A percentile compares a stretch with the other conserved stretches of the same genome.
Conservation (phyloP, 2,797 vertebrate genomes). For the Sibirionetta formosa region DNA sequence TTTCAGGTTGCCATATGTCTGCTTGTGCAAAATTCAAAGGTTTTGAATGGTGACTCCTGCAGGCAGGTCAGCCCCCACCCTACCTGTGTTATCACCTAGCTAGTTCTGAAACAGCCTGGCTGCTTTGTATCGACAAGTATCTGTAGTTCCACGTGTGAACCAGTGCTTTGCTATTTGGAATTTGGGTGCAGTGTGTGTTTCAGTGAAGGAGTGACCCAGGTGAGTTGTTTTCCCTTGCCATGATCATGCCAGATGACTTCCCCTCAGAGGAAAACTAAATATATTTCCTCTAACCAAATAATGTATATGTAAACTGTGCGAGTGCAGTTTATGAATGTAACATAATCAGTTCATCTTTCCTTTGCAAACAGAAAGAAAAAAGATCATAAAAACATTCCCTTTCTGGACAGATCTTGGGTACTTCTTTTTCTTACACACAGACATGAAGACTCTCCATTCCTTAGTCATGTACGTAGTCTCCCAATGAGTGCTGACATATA, state of each 20-base stretch:
- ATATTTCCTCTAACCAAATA: not conserved
- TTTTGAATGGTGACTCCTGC: not conserved
- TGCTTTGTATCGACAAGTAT: not conserved
- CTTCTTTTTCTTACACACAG: not conserved
- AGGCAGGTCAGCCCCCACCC: not conserved
- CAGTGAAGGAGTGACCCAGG: not conserved
- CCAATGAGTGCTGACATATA: not conserved
- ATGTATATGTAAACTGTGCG: too few relatives aligned
- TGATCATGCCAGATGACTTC: not conserved
- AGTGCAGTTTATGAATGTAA: not conserved
- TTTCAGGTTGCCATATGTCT: constrained; percentile 38
- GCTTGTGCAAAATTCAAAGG: not conserved
- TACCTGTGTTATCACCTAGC: rapidly evolving
- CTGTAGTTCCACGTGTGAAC: rapidly evolving
- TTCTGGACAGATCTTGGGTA: not conserved
- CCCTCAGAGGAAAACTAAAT: not conserved
- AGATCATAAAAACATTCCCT: not conserved
- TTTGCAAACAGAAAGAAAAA: not conserved
- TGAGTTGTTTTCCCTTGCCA: not conserved
- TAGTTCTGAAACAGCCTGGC: not conserved
- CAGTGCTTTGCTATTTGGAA: not conserved
- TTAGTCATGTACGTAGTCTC: not conserved
- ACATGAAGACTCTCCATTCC: not conserved
- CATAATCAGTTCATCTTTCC: not conserved
- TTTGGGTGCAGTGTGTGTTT: not conserved